phyloP scores from a whole-genome alignment of 2,113 vertebrate genomes.

The Poeciliopsis turrubarensis region DNA sequence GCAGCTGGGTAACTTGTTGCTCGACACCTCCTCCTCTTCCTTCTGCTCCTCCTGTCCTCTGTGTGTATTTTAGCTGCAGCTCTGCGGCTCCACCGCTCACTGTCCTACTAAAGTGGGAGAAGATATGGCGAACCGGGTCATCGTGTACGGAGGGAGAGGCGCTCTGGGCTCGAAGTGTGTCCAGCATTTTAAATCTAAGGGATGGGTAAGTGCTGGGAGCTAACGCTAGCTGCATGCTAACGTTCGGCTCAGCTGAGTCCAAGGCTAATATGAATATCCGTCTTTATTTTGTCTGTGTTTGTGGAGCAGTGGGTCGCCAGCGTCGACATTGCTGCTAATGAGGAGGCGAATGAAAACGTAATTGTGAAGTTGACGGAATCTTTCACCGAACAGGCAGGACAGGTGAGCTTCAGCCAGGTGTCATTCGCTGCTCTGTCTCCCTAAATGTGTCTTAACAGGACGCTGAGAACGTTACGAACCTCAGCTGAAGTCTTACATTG shows the following conservation, averaged over 20 bases:
- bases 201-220: constrained; percentile 83
- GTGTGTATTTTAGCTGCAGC: background rate
- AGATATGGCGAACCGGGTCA: constrained; percentile 78
- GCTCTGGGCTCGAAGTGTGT: constrained; percentile 90
- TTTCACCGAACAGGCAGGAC: constrained; percentile 89
- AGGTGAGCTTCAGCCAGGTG: constrained; percentile 78
- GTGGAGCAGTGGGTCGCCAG: constrained; percentile 88
- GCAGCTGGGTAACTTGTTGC: constrained; percentile 66
- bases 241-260: background rate
- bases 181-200: constrained; percentile 82
- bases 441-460: background rate
- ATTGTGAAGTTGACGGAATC: constrained; percentile 85
- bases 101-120: background rate
- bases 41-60: constrained; percentile 20
- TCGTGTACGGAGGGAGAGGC: constrained; percentile 90
- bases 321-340: constrained; percentile 88
- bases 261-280: background rate
- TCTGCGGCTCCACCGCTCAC: background rate
- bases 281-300: background rate
- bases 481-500: background rate
- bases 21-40: constrained; percentile 9
- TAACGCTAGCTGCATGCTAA: constrained; percentile 11
- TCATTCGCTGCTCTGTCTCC: background rate
- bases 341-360: constrained; percentile 87
- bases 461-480: background rate